Evolutionary conservation across 2,888 invertebrate species (phyloP).

Genomic region (Protonemura montana): DNA sequence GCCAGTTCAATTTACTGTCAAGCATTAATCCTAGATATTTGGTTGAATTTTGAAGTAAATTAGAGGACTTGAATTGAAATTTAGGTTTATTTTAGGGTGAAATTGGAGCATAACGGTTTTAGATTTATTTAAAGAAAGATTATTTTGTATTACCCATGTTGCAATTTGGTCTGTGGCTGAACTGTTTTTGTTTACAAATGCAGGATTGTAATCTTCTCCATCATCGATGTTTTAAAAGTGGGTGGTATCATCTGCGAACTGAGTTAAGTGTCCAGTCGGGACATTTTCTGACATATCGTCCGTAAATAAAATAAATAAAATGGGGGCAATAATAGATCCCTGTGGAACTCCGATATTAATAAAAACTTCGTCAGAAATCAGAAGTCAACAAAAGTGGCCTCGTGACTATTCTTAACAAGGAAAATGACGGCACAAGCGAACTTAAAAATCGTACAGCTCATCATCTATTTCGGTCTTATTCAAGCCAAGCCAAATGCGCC

Average conservation of each 20-base stretch:
- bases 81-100: not conserved
- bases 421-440: no score
- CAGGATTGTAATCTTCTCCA: not conserved
- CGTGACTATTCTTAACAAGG: no score
- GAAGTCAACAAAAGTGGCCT: no score
- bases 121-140: not conserved
- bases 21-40: not conserved
- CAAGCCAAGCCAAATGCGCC: no score
- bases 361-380: not conserved
- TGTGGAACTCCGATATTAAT: not conserved
- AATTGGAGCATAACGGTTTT: not conserved
- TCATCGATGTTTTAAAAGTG: not conserved
- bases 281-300: not conserved
- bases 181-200: not conserved
- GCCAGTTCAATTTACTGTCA: conserved; percentile 22
- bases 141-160: not conserved
- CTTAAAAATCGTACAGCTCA: no score
- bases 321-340: not conserved
- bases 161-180: not conserved
- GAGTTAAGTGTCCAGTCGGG: not conserved
- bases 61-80: not conserved
- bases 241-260: not conserved
- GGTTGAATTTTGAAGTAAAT: not conserved
- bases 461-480: no score
- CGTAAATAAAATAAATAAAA: not conserved